Conservation (phyloP, 2,113 vertebrate species). For the Chloroceryle aenea region DNA sequence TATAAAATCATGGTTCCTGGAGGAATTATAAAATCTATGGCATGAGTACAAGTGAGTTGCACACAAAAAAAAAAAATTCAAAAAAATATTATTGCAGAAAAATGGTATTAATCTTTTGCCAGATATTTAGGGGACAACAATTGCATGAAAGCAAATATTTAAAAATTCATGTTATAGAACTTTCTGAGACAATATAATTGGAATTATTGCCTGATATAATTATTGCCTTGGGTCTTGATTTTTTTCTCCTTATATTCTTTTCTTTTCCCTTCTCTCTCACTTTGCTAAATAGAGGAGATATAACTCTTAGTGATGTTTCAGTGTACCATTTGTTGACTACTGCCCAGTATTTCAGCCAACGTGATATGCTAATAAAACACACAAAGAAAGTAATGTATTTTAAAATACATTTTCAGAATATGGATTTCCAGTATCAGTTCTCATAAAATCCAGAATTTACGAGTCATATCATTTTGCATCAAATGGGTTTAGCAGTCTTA, state of each 20-base stretch:
- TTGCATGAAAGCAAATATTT: conserved; percentile 31
- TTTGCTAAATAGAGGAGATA: not conserved
- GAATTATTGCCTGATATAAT: conserved; percentile 36
- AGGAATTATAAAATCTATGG: conserved; percentile 15
- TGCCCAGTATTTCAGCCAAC: not conserved
- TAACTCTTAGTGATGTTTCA: not conserved
- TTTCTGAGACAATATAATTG: conserved; percentile 32
- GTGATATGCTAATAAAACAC: not conserved
- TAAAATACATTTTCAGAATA: not conserved
- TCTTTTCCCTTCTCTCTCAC: not conserved
- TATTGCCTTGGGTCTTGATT: not conserved
- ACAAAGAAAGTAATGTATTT: not conserved
- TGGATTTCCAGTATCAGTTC: not conserved
- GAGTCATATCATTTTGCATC: not conserved
- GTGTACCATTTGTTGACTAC: not conserved
- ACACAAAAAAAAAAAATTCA: not conserved
- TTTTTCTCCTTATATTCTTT: not conserved
- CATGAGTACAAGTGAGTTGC: not conserved
- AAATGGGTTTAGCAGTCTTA: not conserved
- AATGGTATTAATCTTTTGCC: not conserved
- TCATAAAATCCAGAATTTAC: not conserved
- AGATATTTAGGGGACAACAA: not conserved
- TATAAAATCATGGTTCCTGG: not conserved
- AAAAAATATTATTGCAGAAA: not conserved
- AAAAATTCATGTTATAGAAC: conserved; percentile 51